Conservation (phyloP, 2,113 vertebrate genomes). For the human (Homo sapiens) region GRCh38 chr20:39879001-39879500, state of each 20-base stretch:
- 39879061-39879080: not conserved
- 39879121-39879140: not conserved
- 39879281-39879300: not conserved
- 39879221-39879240: not conserved
- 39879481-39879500: not conserved
- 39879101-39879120: not conserved
- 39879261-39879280: not conserved
- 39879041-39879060: not conserved
- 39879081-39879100: not conserved
- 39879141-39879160: not conserved
- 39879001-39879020: not conserved
- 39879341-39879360: not conserved
- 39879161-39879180: not conserved
- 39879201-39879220: not conserved
- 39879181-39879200: not conserved
- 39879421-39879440: not conserved
- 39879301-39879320: not conserved
- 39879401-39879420: not conserved
- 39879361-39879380: not conserved
- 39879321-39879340: not conserved
- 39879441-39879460: not conserved
- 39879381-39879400: not conserved
- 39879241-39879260: not conserved
- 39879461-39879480: accelerated
- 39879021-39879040: not conserved